These are phyloP conservation scores for Eulemur coronatus DNA, from an alignment of 2,797 vertebrate genomes.

Conservation along the genomic window DNA sequence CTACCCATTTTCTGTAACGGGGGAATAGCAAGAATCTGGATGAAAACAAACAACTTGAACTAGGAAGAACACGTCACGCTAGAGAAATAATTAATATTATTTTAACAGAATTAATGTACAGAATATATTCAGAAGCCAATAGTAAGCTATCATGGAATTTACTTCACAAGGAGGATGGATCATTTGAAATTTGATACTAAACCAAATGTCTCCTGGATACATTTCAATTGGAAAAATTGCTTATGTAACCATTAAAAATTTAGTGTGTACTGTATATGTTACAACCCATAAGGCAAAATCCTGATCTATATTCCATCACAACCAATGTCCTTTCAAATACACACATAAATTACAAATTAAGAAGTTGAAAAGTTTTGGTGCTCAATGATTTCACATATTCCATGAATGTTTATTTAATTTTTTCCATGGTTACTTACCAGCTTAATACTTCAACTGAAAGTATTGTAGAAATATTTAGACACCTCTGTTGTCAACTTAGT, in stretches of 20 bases:
- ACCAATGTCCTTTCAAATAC: neutral
- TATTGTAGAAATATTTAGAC: neutral
- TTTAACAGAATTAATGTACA: slow-evolving; percentile 2
- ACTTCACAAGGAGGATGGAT: neutral
- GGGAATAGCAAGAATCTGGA: neutral
- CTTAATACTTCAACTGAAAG: neutral
- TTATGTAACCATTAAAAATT: neutral
- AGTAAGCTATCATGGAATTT: neutral
- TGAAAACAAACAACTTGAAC: neutral
- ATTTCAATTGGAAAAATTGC: neutral
- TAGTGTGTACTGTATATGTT: neutral
- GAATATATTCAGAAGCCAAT: neutral
- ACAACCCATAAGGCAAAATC: neutral
- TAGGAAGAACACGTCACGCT: neutral
- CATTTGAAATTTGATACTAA: neutral
- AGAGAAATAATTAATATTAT: neutral
- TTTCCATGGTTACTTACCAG: neutral
- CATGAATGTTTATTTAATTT: neutral
- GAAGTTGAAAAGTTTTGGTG: neutral
- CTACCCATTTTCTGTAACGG: neutral
- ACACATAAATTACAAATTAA: neutral
- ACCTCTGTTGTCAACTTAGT: neutral
- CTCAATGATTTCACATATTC: neutral
- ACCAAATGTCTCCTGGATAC: neutral
- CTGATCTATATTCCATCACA: neutral